A percentile compares a stretch with the other conserved stretches of the same genome.
Conservation (phyloP, 1,140 invertebrate genomes). For the Semibalanus balanoides region DNA sequence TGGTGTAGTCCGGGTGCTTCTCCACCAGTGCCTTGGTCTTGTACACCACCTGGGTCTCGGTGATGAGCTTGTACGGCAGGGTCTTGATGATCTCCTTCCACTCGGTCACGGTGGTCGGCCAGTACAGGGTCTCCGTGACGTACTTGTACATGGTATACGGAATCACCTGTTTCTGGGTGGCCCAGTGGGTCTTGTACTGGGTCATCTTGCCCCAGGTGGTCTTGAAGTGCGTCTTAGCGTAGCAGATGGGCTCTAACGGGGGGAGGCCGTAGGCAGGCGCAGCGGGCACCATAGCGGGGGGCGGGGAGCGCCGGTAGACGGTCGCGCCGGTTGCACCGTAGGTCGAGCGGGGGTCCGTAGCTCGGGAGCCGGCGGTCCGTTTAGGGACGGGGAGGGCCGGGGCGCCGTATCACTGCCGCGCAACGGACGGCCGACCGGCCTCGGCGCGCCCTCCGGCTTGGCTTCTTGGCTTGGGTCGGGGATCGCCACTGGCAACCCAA, state of each 20-base stretch:
- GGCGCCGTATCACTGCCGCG: neutral
- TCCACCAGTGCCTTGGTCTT: constrained; percentile 5
- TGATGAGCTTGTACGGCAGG: constrained; percentile 2
- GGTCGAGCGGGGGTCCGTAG: constrained; percentile 9
- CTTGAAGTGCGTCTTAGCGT: neutral
- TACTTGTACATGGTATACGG: constrained; percentile 22
- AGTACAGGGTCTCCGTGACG: constrained; percentile 21
- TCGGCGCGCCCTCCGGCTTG: neutral
- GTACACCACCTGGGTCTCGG: constrained; percentile 3
- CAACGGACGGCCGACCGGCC: neutral
- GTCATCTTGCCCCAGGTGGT: constrained; percentile 6
- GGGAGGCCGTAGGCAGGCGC: constrained; percentile 8
- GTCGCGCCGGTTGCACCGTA: constrained; percentile 17
- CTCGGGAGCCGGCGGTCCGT: neutral
- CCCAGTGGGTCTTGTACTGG: constrained; percentile 5
- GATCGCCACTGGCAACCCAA: neutral
- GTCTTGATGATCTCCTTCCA: constrained; percentile 20
- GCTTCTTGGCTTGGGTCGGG: neutral
- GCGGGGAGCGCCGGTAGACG: constrained; percentile 14
- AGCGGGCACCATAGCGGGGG: constrained; percentile 13
- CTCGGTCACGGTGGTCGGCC: constrained; percentile 22
- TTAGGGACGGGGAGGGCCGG: constrained; percentile 3
- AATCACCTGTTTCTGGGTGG: constrained; percentile 1
- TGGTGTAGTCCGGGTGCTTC: constrained; percentile 4
- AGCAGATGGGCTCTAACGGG: neutral